phyloP scores from a whole-genome alignment of 2,113 vertebrate genomes.

The Cyphomyrus discorhynchus region DNA sequence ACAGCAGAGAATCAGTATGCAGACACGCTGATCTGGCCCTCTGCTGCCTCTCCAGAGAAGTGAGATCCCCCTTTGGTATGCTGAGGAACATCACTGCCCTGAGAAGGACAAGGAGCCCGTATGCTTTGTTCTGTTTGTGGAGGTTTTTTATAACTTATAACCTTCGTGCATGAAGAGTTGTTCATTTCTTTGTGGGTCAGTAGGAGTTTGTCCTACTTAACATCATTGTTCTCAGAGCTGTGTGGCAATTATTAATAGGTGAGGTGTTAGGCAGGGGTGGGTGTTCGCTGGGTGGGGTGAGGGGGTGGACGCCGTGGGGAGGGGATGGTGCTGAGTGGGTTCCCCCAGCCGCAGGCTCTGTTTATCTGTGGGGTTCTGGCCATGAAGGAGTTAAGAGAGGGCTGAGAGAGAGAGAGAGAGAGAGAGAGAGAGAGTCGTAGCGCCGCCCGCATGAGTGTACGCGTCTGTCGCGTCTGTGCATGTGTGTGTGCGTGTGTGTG shows the following conservation, averaged over 20 bases:
- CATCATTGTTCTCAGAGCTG: not conserved
- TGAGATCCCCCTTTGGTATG: not conserved
- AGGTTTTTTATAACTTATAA: not conserved
- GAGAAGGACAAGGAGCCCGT: not conserved
- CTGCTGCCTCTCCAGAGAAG: not conserved
- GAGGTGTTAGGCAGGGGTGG: not conserved
- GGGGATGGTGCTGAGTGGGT: not conserved
- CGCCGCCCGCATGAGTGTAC: conserved; percentile 14
- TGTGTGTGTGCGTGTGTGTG: conserved; percentile 2
- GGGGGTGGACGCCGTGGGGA: not conserved
- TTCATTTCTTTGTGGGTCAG: not conserved
- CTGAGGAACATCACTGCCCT: not conserved
- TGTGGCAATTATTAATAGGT: not conserved
- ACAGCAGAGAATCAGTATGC: not conserved
- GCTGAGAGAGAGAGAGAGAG: conserved; percentile 29
- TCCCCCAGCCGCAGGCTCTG: not conserved
- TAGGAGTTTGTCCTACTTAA: not conserved
- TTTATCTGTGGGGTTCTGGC: conserved; percentile 6
- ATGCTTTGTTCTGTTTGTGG: not conserved
- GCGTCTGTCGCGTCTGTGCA: conserved; percentile 8
- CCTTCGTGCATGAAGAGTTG: not conserved
- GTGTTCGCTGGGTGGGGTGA: not conserved
- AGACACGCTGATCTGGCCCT: not conserved
- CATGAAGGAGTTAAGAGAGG: conserved; percentile 50
- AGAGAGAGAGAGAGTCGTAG: conserved; percentile 26